phyloP scores from a whole-genome alignment of 2,888 invertebrate genomes.

The Xylota segnis region DNA sequence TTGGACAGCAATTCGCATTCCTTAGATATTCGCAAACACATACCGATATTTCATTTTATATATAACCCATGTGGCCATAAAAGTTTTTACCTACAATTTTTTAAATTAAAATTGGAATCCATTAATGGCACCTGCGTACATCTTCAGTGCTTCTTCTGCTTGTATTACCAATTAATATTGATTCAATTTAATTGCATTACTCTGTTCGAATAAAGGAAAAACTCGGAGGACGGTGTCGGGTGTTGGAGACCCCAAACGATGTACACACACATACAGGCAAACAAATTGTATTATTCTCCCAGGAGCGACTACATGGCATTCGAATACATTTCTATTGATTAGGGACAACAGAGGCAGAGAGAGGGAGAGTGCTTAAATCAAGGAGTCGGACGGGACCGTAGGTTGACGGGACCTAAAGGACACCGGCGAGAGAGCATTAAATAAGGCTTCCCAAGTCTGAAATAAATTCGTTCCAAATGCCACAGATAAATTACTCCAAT shows the following conservation, averaged over 20 bases:
- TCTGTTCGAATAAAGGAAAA: background rate
- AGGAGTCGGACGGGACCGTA: conserved; percentile 7
- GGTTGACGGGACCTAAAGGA: background rate
- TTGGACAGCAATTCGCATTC: background rate
- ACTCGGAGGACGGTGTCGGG: background rate
- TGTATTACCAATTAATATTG: conserved; percentile 26
- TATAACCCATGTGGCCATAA: background rate
- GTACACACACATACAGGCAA: background rate
- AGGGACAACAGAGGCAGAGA: background rate
- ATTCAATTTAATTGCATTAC: conserved; percentile 40
- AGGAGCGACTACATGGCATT: background rate
- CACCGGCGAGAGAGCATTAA: conserved; percentile 13
- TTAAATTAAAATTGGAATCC: background rate
- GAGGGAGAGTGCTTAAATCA: background rate
- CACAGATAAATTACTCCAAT: conserved; percentile 16
- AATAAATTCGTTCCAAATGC: conserved; percentile 23
- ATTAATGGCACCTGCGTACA: background rate
- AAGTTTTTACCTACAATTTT: background rate
- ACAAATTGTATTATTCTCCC: background rate
- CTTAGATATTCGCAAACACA: background rate
- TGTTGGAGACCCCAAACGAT: background rate
- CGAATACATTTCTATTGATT: conserved; percentile 1
- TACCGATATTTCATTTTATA: too few species aligned
- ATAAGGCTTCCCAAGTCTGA: conserved; percentile 17
- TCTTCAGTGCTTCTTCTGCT: background rate